A percentile compares a stretch with the other conserved stretches of the same genome.
These are phyloP conservation scores for Brachystomella parvula DNA, from an alignment of 1,140 invertebrate species.

Conservation along the genomic window DNA sequence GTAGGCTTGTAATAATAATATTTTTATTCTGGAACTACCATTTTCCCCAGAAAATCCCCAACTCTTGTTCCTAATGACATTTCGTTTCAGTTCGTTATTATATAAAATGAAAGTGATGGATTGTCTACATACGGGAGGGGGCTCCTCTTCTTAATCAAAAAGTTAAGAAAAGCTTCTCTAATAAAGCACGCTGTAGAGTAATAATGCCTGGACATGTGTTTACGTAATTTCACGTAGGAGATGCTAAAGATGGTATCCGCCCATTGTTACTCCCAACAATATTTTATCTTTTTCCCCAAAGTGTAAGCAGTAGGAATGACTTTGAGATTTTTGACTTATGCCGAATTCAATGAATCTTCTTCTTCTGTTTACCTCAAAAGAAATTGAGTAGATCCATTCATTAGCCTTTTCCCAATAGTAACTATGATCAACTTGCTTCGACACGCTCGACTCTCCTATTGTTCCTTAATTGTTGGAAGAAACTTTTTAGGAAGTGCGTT, in stretches of 20 bases:
- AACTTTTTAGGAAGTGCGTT: no score
- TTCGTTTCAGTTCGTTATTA: constrained; percentile 12
- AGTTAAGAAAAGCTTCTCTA: background rate
- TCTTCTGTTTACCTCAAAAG: constrained; percentile 5
- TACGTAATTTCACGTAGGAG: background rate
- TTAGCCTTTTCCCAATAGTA: background rate
- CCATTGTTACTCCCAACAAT: background rate
- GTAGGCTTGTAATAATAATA: background rate
- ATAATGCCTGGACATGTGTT: background rate
- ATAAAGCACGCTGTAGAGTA: background rate
- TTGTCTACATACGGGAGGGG: background rate
- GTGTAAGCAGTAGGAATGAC: background rate
- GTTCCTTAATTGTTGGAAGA: background rate
- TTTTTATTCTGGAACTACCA: background rate
- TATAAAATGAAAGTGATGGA: constrained; percentile 12
- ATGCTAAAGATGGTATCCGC: background rate
- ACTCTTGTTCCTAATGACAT: background rate
- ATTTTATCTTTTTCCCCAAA: background rate
- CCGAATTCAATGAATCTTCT: constrained; percentile 14
- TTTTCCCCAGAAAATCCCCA: background rate
- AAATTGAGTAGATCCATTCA: no score
- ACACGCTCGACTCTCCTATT: background rate
- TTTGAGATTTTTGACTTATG: background rate
- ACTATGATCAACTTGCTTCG: background rate
- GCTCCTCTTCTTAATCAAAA: constrained; percentile 1